Evolutionary conservation across 2,797 vertebrate species (phyloP).

Genomic region (Cossypha polioptera): DNA sequence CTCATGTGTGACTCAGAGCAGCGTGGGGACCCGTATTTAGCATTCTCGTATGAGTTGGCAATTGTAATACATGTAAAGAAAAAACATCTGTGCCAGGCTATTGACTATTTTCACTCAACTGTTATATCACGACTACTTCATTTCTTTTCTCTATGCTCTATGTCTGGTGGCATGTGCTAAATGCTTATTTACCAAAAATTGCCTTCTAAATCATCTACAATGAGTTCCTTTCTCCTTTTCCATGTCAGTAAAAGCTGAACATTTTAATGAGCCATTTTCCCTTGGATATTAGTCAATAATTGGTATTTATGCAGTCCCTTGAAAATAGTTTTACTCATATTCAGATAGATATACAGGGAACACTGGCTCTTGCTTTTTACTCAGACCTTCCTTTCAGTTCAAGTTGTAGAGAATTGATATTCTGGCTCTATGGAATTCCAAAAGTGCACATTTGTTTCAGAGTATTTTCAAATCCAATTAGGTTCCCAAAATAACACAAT

Average conservation of each 20-base stretch:
- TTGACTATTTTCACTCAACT: not conserved
- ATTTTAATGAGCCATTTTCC: not conserved
- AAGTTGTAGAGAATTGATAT: not conserved
- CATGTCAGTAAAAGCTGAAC: not conserved
- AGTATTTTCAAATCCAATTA: not conserved
- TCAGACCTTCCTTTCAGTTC: not conserved
- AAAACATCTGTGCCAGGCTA: not conserved
- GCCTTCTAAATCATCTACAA: not conserved
- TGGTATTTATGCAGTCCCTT: not conserved
- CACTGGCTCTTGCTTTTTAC: not conserved
- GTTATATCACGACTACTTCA: not conserved
- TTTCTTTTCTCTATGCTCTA: not conserved
- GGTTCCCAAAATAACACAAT: not conserved
- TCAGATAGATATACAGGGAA: not conserved
- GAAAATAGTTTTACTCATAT: not conserved
- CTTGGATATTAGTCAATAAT: not conserved
- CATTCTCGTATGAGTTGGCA: not conserved
- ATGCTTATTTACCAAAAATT: not conserved
- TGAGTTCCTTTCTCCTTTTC: not conserved
- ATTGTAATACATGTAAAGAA: not conserved
- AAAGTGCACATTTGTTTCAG: not conserved
- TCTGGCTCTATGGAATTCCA: not conserved
- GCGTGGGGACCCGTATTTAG: rapidly evolving
- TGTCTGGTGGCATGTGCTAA: not conserved
- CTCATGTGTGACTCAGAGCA: not conserved